Conservation (phyloP, 2,797 vertebrate species). For the Hypotaenidia okinawae region DNA sequence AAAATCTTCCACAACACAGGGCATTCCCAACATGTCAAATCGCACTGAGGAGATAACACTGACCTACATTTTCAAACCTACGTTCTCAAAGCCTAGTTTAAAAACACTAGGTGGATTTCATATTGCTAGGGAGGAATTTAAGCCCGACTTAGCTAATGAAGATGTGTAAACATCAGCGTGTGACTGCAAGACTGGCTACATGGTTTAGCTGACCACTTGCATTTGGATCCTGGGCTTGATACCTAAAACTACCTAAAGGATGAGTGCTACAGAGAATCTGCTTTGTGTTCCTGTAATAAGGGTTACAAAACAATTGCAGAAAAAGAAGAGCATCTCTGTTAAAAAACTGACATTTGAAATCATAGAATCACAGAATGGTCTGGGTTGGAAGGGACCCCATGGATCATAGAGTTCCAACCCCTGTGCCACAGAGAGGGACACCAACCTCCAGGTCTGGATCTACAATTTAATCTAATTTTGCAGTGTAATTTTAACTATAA, state of each 20-base stretch:
- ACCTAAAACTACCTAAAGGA: background rate
- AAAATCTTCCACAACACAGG: background rate
- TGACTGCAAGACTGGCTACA: background rate
- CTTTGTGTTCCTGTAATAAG: background rate
- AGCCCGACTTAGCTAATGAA: background rate
- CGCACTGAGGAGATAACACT: background rate
- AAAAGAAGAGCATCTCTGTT: background rate
- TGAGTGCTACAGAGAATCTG: background rate
- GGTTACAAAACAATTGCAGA: background rate
- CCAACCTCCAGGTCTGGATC: too few relatives aligned
- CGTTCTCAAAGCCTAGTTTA: background rate
- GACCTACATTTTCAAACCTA: background rate
- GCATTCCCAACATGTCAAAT: background rate
- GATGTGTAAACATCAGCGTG: background rate
- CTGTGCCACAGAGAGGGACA: too few relatives aligned
- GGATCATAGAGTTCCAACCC: too few relatives aligned
- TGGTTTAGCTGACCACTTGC: background rate
- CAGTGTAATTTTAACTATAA: background rate
- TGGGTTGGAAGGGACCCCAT: too few relatives aligned
- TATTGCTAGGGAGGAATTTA: background rate
- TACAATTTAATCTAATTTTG: background rate
- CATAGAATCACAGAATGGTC: too few relatives aligned
- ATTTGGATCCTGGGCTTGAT: background rate
- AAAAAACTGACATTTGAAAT: background rate
- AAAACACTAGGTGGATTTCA: background rate